These are phyloP conservation scores for Acrossocheilus fasciatus DNA, from an alignment of 2,797 vertebrate species.

Conservation along the genomic window DNA sequence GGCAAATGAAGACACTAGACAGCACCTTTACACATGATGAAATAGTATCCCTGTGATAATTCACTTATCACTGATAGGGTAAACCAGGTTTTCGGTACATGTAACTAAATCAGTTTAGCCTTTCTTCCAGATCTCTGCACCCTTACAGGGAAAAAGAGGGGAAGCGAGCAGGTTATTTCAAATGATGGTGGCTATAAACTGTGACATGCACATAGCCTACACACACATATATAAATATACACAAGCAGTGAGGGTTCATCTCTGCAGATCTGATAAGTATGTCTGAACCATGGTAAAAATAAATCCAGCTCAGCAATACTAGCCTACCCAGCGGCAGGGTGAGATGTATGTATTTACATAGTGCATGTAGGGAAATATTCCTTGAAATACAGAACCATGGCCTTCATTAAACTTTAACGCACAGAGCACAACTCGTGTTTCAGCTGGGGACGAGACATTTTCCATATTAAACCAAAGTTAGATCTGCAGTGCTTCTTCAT, in stretches of 20 bases:
- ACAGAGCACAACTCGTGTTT: conserved; percentile 28
- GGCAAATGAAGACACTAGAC: neutral
- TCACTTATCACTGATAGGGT: conserved; percentile 42
- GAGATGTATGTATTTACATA: conserved; percentile 30
- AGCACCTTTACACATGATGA: neutral
- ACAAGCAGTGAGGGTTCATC: neutral
- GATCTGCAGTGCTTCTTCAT: conserved; percentile 1
- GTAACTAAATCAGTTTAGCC: conserved; percentile 76
- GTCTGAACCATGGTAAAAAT: conserved; percentile 40
- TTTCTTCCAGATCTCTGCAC: conserved; percentile 71
- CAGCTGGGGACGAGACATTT: conserved; percentile 6
- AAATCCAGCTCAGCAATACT: conserved; percentile 45
- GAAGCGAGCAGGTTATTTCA: conserved; percentile 4
- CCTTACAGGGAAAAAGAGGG: conserved; percentile 35
- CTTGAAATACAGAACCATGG: conserved; percentile 33
- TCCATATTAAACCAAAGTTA: neutral
- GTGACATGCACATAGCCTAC: conserved; percentile 16
- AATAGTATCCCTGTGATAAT: conserved; percentile 15
- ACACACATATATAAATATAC: conserved; percentile 13
- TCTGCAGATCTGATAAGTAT: conserved; percentile 30
- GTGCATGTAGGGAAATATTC: conserved; percentile 14
- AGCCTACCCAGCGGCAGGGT: conserved; percentile 3
- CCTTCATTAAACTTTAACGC: conserved; percentile 37
- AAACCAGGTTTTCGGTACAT: conserved; percentile 76
- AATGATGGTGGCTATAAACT: conserved; percentile 36